These are phyloP conservation scores for Arge pagana DNA, from an alignment of 2,888 invertebrate genomes.

Conservation along the genomic window DNA sequence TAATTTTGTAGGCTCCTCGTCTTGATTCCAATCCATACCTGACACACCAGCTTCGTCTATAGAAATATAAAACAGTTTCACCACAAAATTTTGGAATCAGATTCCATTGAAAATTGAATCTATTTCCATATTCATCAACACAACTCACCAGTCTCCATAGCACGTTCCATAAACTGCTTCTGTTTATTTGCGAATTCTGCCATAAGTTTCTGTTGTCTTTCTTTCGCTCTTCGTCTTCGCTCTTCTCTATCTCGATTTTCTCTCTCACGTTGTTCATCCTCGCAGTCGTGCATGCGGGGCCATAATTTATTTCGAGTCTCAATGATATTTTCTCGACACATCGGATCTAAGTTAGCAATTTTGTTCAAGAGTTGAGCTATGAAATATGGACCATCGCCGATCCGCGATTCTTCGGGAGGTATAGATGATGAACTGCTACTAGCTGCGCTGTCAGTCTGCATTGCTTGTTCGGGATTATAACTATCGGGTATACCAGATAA, in stretches of 20 bases:
- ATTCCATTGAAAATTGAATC: conserved; percentile 12
- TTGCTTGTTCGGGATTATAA: conserved; percentile 61
- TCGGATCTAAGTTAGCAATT: conserved; percentile 72
- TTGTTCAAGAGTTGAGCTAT: conserved; percentile 79
- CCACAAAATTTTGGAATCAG: conserved; percentile 3
- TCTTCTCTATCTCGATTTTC: conserved; percentile 81
- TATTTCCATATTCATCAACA: conserved; percentile 1
- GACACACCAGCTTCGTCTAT: conserved; percentile 55
- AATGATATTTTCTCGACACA: conserved; percentile 72
- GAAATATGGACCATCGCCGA: conserved; percentile 89
- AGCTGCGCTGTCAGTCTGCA: conserved; percentile 51
- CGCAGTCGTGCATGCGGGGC: conserved; percentile 81
- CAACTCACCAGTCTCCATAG: conserved; percentile 65
- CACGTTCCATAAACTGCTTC: conserved; percentile 86
- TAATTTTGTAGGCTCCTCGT: conserved; percentile 62
- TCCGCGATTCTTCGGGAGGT: conserved; percentile 53
- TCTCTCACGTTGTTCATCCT: conserved; percentile 72
- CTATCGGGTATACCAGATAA: conserved; percentile 83
- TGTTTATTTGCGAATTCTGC: conserved; percentile 90
- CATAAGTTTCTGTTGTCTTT: conserved; percentile 90
- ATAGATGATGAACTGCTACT: conserved; percentile 28
- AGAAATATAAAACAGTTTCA: conserved; percentile 41
- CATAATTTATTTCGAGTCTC: conserved; percentile 75
- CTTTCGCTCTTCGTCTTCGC: conserved; percentile 81
- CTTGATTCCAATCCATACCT: conserved; percentile 70